Percentiles rank a stretch among this genome's conserved stretches.
phyloP scores from a whole-genome alignment of 2,113 vertebrate species.

The Tachycineta bicolor region DNA sequence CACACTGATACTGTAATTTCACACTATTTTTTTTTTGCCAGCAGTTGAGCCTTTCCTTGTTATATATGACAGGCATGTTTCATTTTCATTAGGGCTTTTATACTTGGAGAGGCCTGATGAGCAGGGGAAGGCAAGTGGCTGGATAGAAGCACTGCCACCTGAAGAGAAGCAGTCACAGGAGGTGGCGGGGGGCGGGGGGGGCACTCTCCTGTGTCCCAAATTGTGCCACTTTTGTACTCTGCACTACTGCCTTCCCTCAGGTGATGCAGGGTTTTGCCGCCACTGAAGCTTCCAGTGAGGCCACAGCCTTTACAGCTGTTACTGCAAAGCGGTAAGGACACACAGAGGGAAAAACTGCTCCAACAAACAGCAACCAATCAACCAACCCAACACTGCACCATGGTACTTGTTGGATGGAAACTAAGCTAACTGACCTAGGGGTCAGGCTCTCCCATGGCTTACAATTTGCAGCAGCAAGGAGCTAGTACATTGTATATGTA shows the following conservation, averaged over 20 bases:
- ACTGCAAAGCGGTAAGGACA: background rate
- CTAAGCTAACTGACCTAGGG: background rate
- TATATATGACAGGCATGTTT: background rate
- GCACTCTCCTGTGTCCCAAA: background rate
- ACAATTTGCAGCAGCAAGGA: background rate
- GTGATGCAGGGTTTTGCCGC: background rate
- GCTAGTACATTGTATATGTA: background rate
- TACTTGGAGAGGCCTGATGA: background rate
- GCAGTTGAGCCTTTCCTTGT: background rate
- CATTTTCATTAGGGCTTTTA: constrained; percentile 19
- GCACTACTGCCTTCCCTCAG: background rate
- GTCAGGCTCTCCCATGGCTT: background rate
- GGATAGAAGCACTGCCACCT: background rate
- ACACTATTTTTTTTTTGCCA: background rate
- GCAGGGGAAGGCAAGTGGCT: background rate
- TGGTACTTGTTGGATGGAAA: background rate
- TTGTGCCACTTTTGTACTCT: background rate
- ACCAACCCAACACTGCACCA: background rate
- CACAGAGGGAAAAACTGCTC: background rate
- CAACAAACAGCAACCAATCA: background rate
- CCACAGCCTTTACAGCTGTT: background rate
- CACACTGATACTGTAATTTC: constrained; percentile 50
- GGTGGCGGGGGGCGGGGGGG: fast-evolving
- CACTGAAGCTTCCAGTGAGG: background rate
- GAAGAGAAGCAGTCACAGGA: background rate